Base-by-base conservation (phyloP, 2,797 vertebrate species). In the Ceryle rudis region DNA sequence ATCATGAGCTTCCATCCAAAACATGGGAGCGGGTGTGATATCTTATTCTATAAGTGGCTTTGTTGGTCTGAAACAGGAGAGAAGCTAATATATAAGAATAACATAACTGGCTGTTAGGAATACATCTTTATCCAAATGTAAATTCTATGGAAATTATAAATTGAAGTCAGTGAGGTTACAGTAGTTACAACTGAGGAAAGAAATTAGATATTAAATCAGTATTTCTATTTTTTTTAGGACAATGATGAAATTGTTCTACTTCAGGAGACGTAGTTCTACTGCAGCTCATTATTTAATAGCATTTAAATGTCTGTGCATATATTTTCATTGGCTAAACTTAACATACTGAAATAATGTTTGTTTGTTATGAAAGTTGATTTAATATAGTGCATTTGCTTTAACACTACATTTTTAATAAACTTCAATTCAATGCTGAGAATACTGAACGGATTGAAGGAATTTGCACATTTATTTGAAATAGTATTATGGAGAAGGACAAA, bases 401-500 rank as follows among this genome's bases (percentile, higher is more conserved):
- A 61, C 44, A 60, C 26, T 18, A 73, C 6, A 29, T 87, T 96
- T 93, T 91, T 83, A 87, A 71, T 85, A 91, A 93, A 67, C 20
- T 82, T 87, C 29, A 87, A 37, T 81, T 89, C 41, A 80, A 13
- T 33, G 6, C 14, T 41, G 33, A 81, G 35, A 95, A 88, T 71
- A 71, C 28, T 85, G 82, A 90, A 91, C 11, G 29, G 37, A 54
- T 49, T 82, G 67, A 82, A 77, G 7, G 52, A 92, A 92, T 93
- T 94, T 87, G 35, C 60, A 85, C 89, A 80, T 78, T 52, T 93
- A 69, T 93, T 82, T 91, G 44, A 91, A 92, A 92, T 31, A 82
- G 14, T 62, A 39, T 82, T 80, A 64, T 0, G 5, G 28, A 73
- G 60, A 86, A 81, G 37, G 57, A 77, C 91, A 85, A 92, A 73